Percentiles rank a stretch among this genome's conserved stretches.
Evolutionary conservation across 2,888 invertebrate species (phyloP).

Genomic region (Muscina levida): DNA sequence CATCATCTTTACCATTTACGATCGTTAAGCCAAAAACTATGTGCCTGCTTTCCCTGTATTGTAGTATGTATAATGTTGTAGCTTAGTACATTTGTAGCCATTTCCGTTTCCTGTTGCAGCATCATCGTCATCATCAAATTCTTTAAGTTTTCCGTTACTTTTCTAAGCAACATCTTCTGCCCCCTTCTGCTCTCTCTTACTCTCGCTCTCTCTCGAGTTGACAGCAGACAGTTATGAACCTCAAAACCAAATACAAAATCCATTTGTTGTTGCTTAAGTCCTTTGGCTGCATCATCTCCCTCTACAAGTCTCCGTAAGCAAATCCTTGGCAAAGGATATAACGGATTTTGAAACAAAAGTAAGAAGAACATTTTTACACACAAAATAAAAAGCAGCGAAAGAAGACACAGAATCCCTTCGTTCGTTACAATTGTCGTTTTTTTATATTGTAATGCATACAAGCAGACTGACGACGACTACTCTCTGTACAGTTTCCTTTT

Average conservation of each 20-base stretch:
- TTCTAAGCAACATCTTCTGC: slow-evolving; percentile 47
- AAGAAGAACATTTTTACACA: slow-evolving; percentile 7
- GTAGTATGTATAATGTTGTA: not conserved
- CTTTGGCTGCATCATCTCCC: not conserved
- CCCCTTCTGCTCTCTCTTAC: slow-evolving; percentile 13
- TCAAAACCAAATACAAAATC: slow-evolving; percentile 23
- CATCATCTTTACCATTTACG: slow-evolving; percentile 18
- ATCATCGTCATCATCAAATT: not conserved
- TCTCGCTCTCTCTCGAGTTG: slow-evolving; percentile 33
- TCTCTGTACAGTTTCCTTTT: not conserved
- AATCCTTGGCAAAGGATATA: slow-evolving; percentile 45
- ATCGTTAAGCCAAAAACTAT: too few species aligned
- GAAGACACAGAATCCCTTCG: too few species aligned
- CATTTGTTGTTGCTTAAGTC: slow-evolving; percentile 29
- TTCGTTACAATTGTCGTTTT: too few species aligned
- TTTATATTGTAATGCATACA: too few species aligned
- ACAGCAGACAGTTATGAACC: slow-evolving; percentile 46
- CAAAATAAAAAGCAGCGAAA: not conserved
- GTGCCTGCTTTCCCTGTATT: too few species aligned
- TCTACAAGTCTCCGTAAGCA: not conserved
- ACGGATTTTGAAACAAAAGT: not conserved
- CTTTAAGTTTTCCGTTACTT: slow-evolving; percentile 64
- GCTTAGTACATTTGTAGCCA: slow-evolving; percentile 45
- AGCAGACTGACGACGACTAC: too few species aligned
- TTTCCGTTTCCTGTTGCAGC: slow-evolving; percentile 58